These are phyloP conservation scores for Silurus meridionalis DNA, from an alignment of 2,113 vertebrate genomes.

Conservation along the genomic window DNA sequence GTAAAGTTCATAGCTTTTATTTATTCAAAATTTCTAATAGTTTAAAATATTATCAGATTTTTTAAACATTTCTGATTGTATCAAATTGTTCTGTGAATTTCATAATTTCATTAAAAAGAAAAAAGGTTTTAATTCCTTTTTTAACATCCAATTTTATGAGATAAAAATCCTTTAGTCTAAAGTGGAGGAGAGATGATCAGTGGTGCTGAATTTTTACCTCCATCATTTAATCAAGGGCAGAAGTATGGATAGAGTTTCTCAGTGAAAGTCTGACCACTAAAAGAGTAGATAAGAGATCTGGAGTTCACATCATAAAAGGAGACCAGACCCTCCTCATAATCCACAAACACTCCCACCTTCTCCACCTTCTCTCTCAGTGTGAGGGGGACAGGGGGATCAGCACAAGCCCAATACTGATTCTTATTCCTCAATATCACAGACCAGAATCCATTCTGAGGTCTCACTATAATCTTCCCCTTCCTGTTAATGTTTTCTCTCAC, in stretches of 20 bases:
- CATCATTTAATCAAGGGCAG: not conserved
- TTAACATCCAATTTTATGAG: not conserved
- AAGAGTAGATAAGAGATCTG: not conserved
- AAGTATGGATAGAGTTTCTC: conserved; percentile 14
- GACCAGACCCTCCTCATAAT: conserved; percentile 19
- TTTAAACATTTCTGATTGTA: not conserved
- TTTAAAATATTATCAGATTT: no score
- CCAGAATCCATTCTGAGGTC: not conserved
- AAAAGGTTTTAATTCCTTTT: not conserved
- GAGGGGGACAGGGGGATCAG: not conserved
- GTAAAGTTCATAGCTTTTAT: not conserved
- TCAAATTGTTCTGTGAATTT: not conserved
- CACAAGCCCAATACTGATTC: not conserved
- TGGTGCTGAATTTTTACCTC: not conserved
- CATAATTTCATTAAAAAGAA: not conserved
- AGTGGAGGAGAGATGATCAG: not conserved
- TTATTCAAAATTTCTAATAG: not conserved
- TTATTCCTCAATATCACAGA: not conserved
- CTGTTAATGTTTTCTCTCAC: not conserved
- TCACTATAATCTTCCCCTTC: not conserved
- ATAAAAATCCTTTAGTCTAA: not conserved
- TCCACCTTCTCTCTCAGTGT: conserved; percentile 25
- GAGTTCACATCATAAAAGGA: conserved; percentile 53
- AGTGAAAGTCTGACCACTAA: conserved; percentile 3
- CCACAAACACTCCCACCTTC: conserved; percentile 11